Evolutionary conservation across 1,140 invertebrate species (phyloP), one percentile per base, ranked within the genome.

Genomic region (Heliconius himera): DNA sequence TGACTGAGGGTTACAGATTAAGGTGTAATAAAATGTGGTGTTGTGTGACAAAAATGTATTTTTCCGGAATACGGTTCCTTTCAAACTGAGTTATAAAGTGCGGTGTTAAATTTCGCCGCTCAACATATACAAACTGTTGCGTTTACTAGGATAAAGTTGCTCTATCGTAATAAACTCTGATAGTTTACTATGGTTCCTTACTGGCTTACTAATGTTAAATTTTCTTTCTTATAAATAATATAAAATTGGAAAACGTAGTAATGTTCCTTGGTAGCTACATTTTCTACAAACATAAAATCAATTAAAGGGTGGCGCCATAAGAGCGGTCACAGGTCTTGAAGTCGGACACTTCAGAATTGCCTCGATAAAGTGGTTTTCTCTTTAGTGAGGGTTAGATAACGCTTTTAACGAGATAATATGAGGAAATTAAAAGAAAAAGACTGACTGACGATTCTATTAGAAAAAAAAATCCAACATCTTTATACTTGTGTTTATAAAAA

Each of bases 221-320:
- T 54, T 54, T 56, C 20, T 56, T 56, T 22, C 54, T 66, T 5
- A 66, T 26, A 66, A 22, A 11, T 66, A 60, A n/a, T 56, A 22
- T 56, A 66, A 29, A 26, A 66, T 8, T 66, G 9, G 11, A 29
- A 66, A 66, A 66, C 1, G 4, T n/a, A 66, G 3, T 26, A 29
- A 9, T 66, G 22, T 66, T n/a, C 20, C 3, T 2, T 29, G n/a
- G 26, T 29, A 66, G 56, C n/a, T n/a, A n/a, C n/a, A n/a, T 66
- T 66, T 66, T 29, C 56, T 66, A 16, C 56, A 66, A 66, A 66
- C 56, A 66, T 16, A 66, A 66, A 66, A 66, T 66, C 60, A 66
- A 66, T 66, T 66, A 66, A 11, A 29, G 22, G 13, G 60, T 29
- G 60, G 11, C 60, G 60, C 22, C 11, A 13, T 29, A 66, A 66